Evolutionary conservation across 2,113 vertebrate species (phyloP).

Genomic region (Lucifuga dentata): DNA sequence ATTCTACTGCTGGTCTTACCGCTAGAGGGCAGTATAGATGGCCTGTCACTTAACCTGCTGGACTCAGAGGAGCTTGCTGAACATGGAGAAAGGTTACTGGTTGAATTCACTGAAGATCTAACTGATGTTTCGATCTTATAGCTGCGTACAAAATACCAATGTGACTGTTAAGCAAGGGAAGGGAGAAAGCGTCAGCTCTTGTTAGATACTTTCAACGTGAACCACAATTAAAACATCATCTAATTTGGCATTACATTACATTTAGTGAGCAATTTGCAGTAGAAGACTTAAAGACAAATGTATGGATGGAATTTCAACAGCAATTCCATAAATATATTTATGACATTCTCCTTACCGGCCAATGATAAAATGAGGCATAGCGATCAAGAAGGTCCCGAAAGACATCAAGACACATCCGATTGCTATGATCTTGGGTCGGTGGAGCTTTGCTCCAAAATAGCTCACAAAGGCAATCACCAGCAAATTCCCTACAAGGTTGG

Average conservation of each 20-base stretch:
- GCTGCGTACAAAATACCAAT: slow-evolving; percentile 83
- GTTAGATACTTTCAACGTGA: slow-evolving; percentile 60
- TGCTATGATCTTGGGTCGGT: slow-evolving; percentile 94
- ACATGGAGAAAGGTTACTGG: slow-evolving; percentile 85
- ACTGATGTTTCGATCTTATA: slow-evolving; percentile 89
- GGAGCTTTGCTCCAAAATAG: slow-evolving; percentile 95
- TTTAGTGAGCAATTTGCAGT: background rate
- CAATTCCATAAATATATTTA: background rate
- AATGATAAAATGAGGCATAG: slow-evolving; percentile 93
- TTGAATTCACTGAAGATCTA: slow-evolving; percentile 82
- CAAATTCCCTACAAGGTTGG: slow-evolving; percentile 87
- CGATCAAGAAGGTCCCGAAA: slow-evolving; percentile 90
- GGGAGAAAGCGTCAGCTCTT: slow-evolving; percentile 60
- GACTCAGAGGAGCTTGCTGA: slow-evolving; percentile 76
- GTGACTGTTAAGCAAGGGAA: slow-evolving; percentile 68
- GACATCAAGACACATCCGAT: slow-evolving; percentile 92
- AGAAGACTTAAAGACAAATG: background rate
- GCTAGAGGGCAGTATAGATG: slow-evolving; percentile 69
- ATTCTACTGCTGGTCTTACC: slow-evolving; percentile 56
- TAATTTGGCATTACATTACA: background rate
- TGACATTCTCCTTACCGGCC: slow-evolving; percentile 83
- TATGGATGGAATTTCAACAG: background rate
- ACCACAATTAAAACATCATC: slow-evolving; percentile 4
- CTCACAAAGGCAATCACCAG: slow-evolving; percentile 94
- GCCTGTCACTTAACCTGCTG: slow-evolving; percentile 68